Base-by-base conservation (phyloP, 2,113 vertebrate genomes). In the Ursus arctos region DNA sequence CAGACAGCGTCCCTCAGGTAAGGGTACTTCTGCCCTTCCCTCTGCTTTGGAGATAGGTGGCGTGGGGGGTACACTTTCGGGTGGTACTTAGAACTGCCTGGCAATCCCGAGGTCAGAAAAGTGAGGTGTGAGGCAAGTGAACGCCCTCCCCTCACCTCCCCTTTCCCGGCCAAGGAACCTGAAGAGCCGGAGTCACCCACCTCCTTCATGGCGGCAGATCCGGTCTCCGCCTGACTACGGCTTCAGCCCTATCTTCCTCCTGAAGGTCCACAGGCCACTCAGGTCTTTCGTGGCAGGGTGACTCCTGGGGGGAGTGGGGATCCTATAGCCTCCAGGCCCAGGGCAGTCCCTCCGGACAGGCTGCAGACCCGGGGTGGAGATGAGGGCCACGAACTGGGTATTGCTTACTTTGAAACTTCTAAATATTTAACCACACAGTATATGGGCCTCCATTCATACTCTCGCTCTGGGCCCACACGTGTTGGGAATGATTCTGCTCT, bases 1-100 rank as follows among this genome's bases (percentile, higher is more conserved):
- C 31, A 53, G 65, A 28, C 0, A 0, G 0, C 4, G 0, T 59
- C 26, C 31, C 55, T 51, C 40, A 1, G 36, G 1, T 5, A 21
- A 31, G 2, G 12, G 9, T 61, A 4, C 28, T 53, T 47, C 31
- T 0, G 0, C 15, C 24, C 47, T 47, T 11, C 7, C n/a, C 28
- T 81, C 63, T 21, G 67, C 43, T 28, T n/a, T 33, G 10, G 40
- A 57, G 11, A 6, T 24, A 13, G 8, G 5, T 61, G 33, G 11
- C 47, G 9, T 6, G 8, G 7, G 31, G 6, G 2, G 14, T 26
- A 3, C 31, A 19, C 4, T 81, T 91, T n/a, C 19, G 0, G 4
- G n/a, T 33, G 36, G 47, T 43, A 3, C 43, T 85, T 91, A 76
- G 82, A 72, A 49, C 21, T 55, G 19, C 26, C 85, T 80, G n/a